A percentile compares a stretch with the other conserved stretches of the same genome.
Conservation (phyloP, 2,113 vertebrate genomes). For the Ovis canadensis region DNA sequence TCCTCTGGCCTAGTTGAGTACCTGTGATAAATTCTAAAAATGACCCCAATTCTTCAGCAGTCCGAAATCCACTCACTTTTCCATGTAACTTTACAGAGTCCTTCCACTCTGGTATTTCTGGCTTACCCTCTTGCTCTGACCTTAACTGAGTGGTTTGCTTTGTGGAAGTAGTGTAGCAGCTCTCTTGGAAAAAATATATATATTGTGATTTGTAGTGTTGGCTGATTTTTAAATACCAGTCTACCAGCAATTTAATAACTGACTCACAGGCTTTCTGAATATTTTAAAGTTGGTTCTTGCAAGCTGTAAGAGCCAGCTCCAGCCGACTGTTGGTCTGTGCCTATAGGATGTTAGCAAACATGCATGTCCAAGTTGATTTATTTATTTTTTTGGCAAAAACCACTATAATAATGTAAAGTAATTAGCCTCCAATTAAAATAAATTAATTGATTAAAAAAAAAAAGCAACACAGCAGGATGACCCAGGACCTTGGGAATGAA, state of each 20-base stretch:
- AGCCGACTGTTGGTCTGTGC: background rate
- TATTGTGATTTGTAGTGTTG: background rate
- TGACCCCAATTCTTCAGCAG: background rate
- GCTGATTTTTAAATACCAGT: background rate
- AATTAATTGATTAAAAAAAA: background rate
- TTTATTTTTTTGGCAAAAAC: background rate
- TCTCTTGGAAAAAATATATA: background rate
- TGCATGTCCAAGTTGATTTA: background rate
- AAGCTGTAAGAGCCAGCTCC: background rate
- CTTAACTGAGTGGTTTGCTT: background rate
- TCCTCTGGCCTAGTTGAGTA: background rate
- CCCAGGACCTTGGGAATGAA: background rate
- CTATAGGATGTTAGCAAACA: background rate
- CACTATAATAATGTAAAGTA: background rate
- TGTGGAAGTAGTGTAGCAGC: background rate
- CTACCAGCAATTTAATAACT: background rate
- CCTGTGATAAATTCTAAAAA: background rate
- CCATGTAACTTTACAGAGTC: background rate
- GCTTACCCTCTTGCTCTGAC: background rate
- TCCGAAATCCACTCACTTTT: background rate
- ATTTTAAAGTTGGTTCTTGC: background rate
- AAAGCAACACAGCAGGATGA: background rate
- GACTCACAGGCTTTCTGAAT: background rate
- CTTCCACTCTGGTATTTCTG: background rate
- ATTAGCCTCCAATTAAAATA: background rate